Evolutionary conservation across 2,113 vertebrate species (phyloP), one percentile per base, ranked within the genome.

Genomic region (Coryphaenoides rupestris): DNA sequence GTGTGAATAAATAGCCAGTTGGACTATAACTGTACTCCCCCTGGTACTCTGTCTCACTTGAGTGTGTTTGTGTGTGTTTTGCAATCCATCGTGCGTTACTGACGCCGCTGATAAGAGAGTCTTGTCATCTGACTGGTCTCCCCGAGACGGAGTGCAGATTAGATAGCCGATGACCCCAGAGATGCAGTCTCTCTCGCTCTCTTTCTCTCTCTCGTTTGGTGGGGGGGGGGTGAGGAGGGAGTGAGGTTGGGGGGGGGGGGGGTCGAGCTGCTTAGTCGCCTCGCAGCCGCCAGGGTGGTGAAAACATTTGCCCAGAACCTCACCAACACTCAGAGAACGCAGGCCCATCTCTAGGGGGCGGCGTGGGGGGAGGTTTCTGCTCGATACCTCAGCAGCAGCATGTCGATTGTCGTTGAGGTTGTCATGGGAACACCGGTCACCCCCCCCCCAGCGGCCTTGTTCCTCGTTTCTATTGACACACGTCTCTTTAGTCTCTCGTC

Each of bases 401-500:
- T 70, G 62, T 62, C n/a, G n/a, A n/a, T n/a, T n/a, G n/a, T n/a
- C n/a, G 10, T 63, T 55, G 62, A 49, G 50, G 78, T 74, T 58
- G 63, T 82, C 79, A 74, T 50, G 19, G 60, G 69, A 73, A 75
- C 63, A 66, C 60, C 10, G 24, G 66, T 62, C 60, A 79, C 70
- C 74, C 74, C 61, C 60, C 74, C n/a, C 68, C 75, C 52, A 26
- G 66, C 57, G 5, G 40, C 58, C 60, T 66, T 64, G 24, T n/a
- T 60, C 62, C 60, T 14, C 22, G 19, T n/a, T 62, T 46, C 21
- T 69, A 68, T 76, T 78, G 64, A 75, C 70, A 74, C 61, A 17
- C 55, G 4, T 47, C 57, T 46, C 49, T 26, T 9, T 12, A 7
- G 9, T 40, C 33, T 40, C 33, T 40, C 33, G 16, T 13, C 19